Evolutionary conservation across 2,797 vertebrate species (phyloP).

Genomic region (Leuciscus waleckii): DNA sequence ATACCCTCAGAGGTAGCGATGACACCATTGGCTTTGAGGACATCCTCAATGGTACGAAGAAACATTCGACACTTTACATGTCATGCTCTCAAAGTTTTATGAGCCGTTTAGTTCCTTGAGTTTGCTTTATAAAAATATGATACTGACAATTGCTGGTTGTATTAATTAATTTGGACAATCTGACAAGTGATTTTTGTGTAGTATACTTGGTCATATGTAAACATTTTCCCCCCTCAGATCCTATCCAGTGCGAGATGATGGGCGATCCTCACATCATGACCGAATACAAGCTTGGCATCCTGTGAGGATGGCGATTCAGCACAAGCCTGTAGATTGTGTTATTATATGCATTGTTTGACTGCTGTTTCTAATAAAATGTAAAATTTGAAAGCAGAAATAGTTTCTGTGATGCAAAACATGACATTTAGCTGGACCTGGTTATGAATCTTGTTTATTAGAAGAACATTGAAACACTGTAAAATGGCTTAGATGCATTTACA

Average conservation of each 20-base stretch:
- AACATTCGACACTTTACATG: background rate
- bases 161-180: background rate
- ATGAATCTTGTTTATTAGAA: slow-evolving; percentile 26
- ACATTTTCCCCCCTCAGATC: slow-evolving; percentile 80
- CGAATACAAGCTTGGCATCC: slow-evolving; percentile 90
- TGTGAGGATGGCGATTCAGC: slow-evolving; percentile 62
- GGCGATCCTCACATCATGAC: slow-evolving; percentile 94
- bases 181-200: background rate
- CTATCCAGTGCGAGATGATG: slow-evolving; percentile 90
- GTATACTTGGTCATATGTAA: background rate
- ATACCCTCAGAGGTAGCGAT: slow-evolving; percentile 89
- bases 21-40: slow-evolving; percentile 93
- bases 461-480: background rate
- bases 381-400: background rate
- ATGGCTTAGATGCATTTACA: background rate
- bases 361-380: slow-evolving; percentile 59
- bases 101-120: background rate
- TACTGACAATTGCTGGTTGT: background rate
- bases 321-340: slow-evolving; percentile 36
- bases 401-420: background rate
- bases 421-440: background rate
- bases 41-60: slow-evolving; percentile 87
- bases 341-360: slow-evolving; percentile 4
- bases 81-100: background rate
- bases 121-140: background rate